Evolutionary conservation across 2,888 invertebrate genomes (phyloP).

Genomic region (Octonoba sinensis): DNA sequence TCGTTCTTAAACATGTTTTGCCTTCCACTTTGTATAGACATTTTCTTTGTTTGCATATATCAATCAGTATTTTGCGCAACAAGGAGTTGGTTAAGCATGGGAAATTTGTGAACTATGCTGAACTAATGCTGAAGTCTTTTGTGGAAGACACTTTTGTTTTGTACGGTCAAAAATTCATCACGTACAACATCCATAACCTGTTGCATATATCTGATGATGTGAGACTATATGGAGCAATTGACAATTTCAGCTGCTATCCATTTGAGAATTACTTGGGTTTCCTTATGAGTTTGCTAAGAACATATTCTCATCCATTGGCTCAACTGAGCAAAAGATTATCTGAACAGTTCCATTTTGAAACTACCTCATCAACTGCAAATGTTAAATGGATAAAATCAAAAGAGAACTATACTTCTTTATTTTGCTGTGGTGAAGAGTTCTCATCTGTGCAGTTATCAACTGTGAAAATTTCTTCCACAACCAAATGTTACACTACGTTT

Average conservation of each 20-base stretch:
- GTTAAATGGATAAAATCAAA: too few relatives aligned
- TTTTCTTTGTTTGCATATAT: slow-evolving; percentile 14
- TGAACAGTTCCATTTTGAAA: not conserved
- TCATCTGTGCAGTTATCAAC: too few relatives aligned
- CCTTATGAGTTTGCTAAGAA: not conserved
- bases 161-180: not conserved
- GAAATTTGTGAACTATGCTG: slow-evolving; percentile 2
- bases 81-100: too few relatives aligned
- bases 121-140: not conserved
- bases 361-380: too few relatives aligned
- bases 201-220: slow-evolving; percentile 11
- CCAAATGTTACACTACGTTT: too few relatives aligned
- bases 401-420: too few relatives aligned
- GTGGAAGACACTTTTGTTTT: not conserved
- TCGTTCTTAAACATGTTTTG: not conserved
- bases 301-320: not conserved
- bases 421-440: too few relatives aligned
- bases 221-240: not conserved
- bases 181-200: slow-evolving; percentile 4
- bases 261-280: slow-evolving; percentile 8
- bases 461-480: too few relatives aligned
- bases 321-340: slow-evolving; percentile 7
- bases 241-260: not conserved
- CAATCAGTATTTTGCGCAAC: not conserved
- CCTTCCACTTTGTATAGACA: not conserved